These are phyloP conservation scores for Perccottus glenii DNA, from an alignment of 2,113 vertebrate species.

Conservation along the genomic window DNA sequence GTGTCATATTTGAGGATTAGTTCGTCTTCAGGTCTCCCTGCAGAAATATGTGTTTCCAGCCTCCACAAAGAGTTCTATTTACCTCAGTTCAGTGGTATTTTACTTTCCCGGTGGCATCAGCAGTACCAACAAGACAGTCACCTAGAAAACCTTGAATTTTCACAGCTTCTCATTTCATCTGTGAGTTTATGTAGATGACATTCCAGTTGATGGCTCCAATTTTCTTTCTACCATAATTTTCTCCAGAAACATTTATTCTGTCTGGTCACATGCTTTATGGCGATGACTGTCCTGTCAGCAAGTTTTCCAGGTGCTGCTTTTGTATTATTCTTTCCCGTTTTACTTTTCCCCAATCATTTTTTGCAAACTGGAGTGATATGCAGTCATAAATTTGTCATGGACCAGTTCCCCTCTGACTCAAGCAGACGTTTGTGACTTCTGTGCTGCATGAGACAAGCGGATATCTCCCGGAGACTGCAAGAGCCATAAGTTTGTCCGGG, in stretches of 20 bases:
- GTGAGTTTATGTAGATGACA: too few relatives aligned
- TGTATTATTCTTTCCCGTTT: slow-evolving; percentile 21
- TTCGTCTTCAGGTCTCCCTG: too few relatives aligned
- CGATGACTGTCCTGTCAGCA: slow-evolving; percentile 24
- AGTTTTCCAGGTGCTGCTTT: slow-evolving; percentile 22
- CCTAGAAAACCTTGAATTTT: too few relatives aligned
- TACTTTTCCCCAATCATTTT: slow-evolving; percentile 25
- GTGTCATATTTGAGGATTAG: too few relatives aligned
- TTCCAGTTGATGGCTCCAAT: too few relatives aligned
- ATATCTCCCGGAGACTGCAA: slow-evolving; percentile 49
- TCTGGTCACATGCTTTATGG: neutral
- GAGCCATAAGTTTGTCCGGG: slow-evolving; percentile 21
- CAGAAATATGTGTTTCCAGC: too few relatives aligned
- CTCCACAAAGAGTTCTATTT: too few relatives aligned
- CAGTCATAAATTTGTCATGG: slow-evolving; percentile 53
- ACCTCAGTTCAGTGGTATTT: too few relatives aligned
- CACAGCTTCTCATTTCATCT: too few relatives aligned
- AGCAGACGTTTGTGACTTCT: slow-evolving; percentile 38
- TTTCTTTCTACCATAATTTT: neutral
- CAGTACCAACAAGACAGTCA: too few relatives aligned
- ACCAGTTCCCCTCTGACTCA: slow-evolving; percentile 44
- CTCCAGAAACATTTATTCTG: neutral
- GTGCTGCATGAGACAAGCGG: slow-evolving; percentile 52
- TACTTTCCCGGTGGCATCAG: too few relatives aligned
- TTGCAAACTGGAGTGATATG: slow-evolving; percentile 46